Percentiles rank a stretch among this genome's conserved stretches.
These are phyloP conservation scores for Cochlearius cochlearius DNA, from an alignment of 2,113 vertebrate genomes.

Conservation along the genomic window DNA sequence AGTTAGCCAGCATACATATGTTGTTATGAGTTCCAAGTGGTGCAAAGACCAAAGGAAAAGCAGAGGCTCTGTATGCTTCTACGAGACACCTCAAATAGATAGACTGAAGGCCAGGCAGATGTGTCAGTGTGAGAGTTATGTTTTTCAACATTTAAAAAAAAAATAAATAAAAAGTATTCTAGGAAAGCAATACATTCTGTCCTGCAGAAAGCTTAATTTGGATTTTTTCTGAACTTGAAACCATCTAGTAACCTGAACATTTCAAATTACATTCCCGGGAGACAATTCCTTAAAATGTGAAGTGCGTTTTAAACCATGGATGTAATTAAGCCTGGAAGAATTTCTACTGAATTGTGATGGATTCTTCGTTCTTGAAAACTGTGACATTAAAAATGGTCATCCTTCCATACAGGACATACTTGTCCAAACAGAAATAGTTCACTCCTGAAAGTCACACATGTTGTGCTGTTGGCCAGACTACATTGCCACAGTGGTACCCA, in stretches of 20 bases:
- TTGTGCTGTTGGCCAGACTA: not conserved
- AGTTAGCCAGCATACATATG: not conserved
- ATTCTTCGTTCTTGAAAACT: not conserved
- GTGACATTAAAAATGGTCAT: not conserved
- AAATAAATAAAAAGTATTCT: not conserved
- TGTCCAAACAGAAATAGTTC: not conserved
- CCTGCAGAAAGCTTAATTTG: not conserved
- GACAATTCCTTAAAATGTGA: not conserved
- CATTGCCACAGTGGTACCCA: not conserved
- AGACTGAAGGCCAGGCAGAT: not conserved
- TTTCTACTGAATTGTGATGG: not conserved
- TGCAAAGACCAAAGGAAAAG: not conserved
- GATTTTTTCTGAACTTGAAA: not conserved
- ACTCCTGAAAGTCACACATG: rapidly evolving
- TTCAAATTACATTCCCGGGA: not conserved
- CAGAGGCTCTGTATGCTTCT: not conserved
- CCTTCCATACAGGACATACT: not conserved
- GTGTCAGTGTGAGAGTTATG: not conserved
- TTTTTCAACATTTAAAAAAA: not conserved
- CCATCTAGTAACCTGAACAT: not conserved
- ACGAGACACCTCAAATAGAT: not conserved
- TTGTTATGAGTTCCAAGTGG: not conserved
- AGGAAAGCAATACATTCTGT: not conserved
- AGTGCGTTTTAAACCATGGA: not conserved
- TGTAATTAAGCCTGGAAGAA: not conserved